These are phyloP conservation scores for Pseudopipra pipra DNA, from an alignment of 2,113 vertebrate species.

Conservation along the genomic window DNA sequence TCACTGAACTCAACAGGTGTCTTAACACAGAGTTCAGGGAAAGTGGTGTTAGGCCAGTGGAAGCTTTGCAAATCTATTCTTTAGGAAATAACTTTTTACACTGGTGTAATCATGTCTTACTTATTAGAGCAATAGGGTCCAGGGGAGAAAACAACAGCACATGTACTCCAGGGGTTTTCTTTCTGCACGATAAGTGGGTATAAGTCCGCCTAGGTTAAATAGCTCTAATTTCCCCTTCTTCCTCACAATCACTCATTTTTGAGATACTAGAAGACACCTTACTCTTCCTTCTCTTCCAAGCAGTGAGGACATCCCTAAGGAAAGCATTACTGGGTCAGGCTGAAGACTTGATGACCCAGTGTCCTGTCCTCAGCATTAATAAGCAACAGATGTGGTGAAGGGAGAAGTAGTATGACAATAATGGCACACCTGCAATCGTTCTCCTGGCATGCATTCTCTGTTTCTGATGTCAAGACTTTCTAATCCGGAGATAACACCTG, in stretches of 20 bases:
- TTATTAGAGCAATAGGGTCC: neutral
- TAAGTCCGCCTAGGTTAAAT: neutral
- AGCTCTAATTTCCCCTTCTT: neutral
- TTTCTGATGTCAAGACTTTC: neutral
- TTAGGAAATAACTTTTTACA: neutral
- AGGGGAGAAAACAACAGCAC: neutral
- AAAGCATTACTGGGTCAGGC: neutral
- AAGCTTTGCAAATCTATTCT: neutral
- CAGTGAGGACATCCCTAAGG: neutral
- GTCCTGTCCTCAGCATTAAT: neutral
- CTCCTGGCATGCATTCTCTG: neutral
- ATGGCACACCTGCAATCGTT: rapidly evolving
- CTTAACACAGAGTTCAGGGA: neutral
- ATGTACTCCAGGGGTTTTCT: neutral
- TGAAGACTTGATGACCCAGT: neutral
- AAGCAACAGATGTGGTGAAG: neutral
- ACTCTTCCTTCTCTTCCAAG: neutral
- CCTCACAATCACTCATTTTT: neutral
- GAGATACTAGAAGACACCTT: neutral
- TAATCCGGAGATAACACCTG: neutral
- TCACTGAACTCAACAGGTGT: neutral
- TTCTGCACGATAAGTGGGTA: neutral
- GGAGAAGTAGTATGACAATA: neutral
- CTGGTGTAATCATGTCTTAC: neutral
- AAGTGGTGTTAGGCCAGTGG: neutral